Base-by-base conservation (phyloP, 2,888 invertebrate species). In the Amaurobius ferox region DNA sequence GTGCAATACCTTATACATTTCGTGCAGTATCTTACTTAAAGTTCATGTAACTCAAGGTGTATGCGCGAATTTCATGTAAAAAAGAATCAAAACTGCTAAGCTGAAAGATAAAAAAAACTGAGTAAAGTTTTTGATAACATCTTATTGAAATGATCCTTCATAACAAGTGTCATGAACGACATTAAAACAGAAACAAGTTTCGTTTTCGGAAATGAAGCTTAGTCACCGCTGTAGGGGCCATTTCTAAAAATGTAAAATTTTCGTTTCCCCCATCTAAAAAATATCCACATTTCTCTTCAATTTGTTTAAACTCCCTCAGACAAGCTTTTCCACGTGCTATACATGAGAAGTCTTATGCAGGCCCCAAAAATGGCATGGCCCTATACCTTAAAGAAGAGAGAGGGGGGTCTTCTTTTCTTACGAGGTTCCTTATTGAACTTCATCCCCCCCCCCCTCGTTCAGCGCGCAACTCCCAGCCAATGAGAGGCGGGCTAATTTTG, bases 281-380 rank as follows among this genome's bases (percentile, higher is more conserved):
- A 66, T n/a, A 32, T 32, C 32, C 7, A 19, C 7, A 3, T n/a
- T 66, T 64, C 39, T 13, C 29, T 40, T 74, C 66, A 85, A 85
- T 85, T 85, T 85, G 83, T 72, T 61, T n/a, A 44, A 29, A 70
- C 66, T 67, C 80, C 83, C 83, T 29, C 29, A 40, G 32, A 66
- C 44, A 62, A 9, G 5, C 23, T 23, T 68, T 30, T 44, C 23
- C 40, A 29, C 28, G 74, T 71, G 74, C 70, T 83, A 40, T 74
- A 70, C 83, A 72, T 72, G 83, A 77, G 77, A 85, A 85, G 77
- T 28, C 72, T 85, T 64, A 77, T 40, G 64, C 62, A 77, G 66
- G 76, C 40, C 83, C 83, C 76, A 85, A 83, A 85, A 85, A 76
- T 76, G 83, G 76, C 72, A 32, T 70, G 83, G 76, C 32, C 66